Conservation (phyloP, 2,888 invertebrate genomes). For the Melangyna quadrimaculata region DNA sequence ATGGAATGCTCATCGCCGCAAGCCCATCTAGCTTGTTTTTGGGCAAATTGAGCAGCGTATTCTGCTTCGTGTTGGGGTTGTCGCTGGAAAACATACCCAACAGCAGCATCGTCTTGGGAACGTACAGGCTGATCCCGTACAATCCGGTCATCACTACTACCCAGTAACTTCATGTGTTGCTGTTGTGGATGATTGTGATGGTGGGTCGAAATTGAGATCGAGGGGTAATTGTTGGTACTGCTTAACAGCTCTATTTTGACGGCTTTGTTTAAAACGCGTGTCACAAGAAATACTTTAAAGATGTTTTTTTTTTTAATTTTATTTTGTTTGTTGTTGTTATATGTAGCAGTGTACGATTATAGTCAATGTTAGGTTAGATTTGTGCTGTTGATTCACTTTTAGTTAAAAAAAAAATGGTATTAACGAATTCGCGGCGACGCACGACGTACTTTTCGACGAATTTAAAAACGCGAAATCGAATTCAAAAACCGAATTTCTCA, state of each 20-base stretch:
- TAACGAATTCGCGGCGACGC: conserved; percentile 28
- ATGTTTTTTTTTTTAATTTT: conserved; percentile 20
- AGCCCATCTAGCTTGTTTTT: conserved; percentile 91
- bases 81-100: conserved; percentile 94
- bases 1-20: conserved; percentile 93
- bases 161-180: conserved; percentile 90
- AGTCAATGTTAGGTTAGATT: not conserved
- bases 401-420: not conserved
- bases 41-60: conserved; percentile 86
- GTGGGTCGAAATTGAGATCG: conserved; percentile 80
- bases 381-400: conserved; percentile 40
- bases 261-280: conserved; percentile 73
- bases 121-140: conserved; percentile 79
- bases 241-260: conserved; percentile 81
- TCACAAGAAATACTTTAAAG: conserved; percentile 47
- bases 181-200: conserved; percentile 76
- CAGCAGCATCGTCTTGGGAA: conserved; percentile 94
- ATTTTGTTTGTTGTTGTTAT: not conserved
- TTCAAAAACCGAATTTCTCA: conserved; percentile 33
- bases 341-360: not conserved
- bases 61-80: conserved; percentile 89
- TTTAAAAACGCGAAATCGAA: conserved; percentile 43
- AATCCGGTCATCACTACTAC: conserved; percentile 85
- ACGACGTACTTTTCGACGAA: conserved; percentile 47
- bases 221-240: conserved; percentile 76